Conservation (phyloP, 2,888 invertebrate genomes). For the Oxyscelio sp. region DNA sequence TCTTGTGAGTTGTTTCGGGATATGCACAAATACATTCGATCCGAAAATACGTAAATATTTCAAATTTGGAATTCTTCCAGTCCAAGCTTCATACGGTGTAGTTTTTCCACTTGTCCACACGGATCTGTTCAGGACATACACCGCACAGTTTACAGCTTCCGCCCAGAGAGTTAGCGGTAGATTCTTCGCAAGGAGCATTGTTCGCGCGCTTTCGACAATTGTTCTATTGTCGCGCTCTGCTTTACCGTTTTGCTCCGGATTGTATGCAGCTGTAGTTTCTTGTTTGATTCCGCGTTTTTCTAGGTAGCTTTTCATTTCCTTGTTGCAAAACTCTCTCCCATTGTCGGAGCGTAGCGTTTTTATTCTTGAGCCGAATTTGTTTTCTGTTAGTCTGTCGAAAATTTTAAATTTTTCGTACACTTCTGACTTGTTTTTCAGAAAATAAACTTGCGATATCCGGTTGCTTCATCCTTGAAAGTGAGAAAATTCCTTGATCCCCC, state of each 20-base stretch:
- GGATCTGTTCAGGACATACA: slow-evolving; percentile 49
- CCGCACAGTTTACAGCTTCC: slow-evolving; percentile 55
- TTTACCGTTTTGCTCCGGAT: slow-evolving; percentile 55
- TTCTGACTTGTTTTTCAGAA: slow-evolving; percentile 58
- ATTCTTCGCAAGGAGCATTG: slow-evolving; percentile 44
- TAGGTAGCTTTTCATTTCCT: slow-evolving; percentile 21
- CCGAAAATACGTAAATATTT: slow-evolving; percentile 76
- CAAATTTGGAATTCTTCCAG: slow-evolving; percentile 61
- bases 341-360: slow-evolving; percentile 52
- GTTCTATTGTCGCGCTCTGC: slow-evolving; percentile 42
- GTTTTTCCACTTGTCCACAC: background rate
- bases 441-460: slow-evolving; percentile 59
- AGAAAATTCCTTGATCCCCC: slow-evolving; percentile 66
- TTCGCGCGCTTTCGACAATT: too few species aligned
- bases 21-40: slow-evolving; percentile 68
- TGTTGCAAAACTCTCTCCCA: slow-evolving; percentile 29
- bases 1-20: slow-evolving; percentile 66
- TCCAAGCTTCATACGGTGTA: background rate
- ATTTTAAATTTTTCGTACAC: slow-evolving; percentile 62
- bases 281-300: slow-evolving; percentile 15
- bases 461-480: slow-evolving; percentile 59
- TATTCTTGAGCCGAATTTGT: slow-evolving; percentile 53
- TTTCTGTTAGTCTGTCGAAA: slow-evolving; percentile 49
- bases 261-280: slow-evolving; percentile 39
- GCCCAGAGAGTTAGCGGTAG: slow-evolving; percentile 46